A percentile compares a stretch with the other conserved stretches of the same genome.
Evolutionary conservation across 2,888 invertebrate genomes (phyloP).

Genomic region (Folsomia candida): DNA sequence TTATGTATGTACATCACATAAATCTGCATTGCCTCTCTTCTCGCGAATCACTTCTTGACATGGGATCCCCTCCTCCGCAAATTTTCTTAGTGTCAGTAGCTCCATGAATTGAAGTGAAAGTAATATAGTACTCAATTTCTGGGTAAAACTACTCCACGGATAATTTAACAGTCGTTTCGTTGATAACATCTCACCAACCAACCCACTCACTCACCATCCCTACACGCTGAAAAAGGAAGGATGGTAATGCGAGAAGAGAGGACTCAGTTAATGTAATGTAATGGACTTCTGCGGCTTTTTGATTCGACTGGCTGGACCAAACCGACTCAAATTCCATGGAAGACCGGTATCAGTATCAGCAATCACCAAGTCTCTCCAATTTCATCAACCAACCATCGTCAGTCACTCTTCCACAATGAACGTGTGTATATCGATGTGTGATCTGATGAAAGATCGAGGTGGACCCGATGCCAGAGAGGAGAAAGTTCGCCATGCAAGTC

Average conservation of each 20-base stretch:
- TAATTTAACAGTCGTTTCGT: background rate
- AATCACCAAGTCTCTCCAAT: background rate
- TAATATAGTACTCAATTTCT: background rate
- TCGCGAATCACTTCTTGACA: background rate
- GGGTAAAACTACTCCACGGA: background rate
- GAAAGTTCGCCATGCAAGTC: background rate
- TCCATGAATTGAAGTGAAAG: background rate
- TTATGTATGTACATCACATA: background rate
- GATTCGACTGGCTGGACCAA: background rate
- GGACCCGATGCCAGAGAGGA: background rate
- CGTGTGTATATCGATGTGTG: background rate
- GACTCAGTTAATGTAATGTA: background rate
- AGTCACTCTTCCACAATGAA: background rate
- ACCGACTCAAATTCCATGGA: background rate
- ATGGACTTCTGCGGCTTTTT: constrained; percentile 8
- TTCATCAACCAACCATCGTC: background rate
- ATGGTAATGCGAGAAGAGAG: background rate
- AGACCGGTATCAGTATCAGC: background rate
- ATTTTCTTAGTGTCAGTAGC: background rate
- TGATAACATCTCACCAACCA: background rate
- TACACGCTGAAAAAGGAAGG: background rate
- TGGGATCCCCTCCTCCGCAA: background rate
- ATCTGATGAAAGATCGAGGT: background rate
- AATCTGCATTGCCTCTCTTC: background rate
- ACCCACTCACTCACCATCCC: background rate